A percentile compares a stretch with the other conserved stretches of the same genome.
Evolutionary conservation across 2,888 invertebrate species (phyloP).

Genomic region (Parapristionchus giblindavisi): DNA sequence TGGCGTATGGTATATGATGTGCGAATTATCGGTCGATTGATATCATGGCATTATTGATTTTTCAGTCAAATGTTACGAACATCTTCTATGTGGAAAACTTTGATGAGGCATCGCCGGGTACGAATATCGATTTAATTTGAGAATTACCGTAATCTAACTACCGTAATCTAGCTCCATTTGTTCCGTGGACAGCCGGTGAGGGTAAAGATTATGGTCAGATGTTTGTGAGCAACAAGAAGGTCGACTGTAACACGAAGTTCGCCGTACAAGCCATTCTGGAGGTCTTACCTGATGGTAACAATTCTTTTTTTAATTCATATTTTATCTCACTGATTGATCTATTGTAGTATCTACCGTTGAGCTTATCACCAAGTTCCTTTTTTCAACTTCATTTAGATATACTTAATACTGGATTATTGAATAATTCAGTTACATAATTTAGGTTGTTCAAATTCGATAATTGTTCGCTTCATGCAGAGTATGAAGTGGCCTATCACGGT

Average conservation of each 20-base stretch:
- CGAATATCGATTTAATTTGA: not conserved
- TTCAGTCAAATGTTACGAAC: conserved; percentile 24
- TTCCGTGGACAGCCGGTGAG: conserved; percentile 25
- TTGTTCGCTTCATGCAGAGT: conserved; percentile 34
- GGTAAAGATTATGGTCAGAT: conserved; percentile 27
- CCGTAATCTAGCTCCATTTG: conserved; percentile 1
- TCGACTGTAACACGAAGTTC: conserved; percentile 23
- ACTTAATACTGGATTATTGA: too few species aligned
- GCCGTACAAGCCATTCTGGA: conserved; percentile 23
- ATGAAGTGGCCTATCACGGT: conserved; percentile 31
- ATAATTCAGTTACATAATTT: too few species aligned
- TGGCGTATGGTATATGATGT: conserved; percentile 35
- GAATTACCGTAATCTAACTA: not conserved
- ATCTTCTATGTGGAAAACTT: conserved; percentile 28
- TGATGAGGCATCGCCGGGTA: conserved; percentile 8
- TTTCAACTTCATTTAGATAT: too few species aligned
- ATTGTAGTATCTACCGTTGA: too few species aligned
- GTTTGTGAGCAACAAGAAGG: conserved; percentile 31
- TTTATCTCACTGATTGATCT: not conserved
- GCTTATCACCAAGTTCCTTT: too few species aligned
- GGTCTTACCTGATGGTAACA: conserved; percentile 18
- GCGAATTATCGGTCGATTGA: not conserved
- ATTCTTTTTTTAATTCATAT: not conserved
- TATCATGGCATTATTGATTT: not conserved
- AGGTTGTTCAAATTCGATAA: conserved; percentile 35